A percentile compares a stretch with the other conserved stretches of the same genome.
Evolutionary conservation across 1,140 invertebrate species (phyloP).

Genomic region (Lepidurus arcticus): DNA sequence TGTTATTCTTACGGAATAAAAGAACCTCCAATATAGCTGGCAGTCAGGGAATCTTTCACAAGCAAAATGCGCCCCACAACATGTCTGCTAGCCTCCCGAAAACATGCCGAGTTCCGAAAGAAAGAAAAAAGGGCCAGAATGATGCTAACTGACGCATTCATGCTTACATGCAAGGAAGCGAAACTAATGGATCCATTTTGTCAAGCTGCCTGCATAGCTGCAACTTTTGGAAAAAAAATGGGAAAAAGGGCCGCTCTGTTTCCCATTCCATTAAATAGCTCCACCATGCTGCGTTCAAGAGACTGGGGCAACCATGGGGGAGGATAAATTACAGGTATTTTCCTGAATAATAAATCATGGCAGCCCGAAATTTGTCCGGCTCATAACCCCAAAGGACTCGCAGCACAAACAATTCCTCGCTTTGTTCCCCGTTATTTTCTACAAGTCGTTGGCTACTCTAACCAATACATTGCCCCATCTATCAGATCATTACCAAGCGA

Average conservation of each 20-base stretch:
- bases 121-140: background rate
- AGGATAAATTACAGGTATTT: constrained; percentile 22
- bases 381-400: background rate
- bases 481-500: too few species aligned
- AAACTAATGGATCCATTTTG: constrained; percentile 19
- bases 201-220: constrained; percentile 2
- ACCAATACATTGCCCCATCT: too few species aligned
- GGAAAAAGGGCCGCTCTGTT: background rate
- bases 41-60: background rate
- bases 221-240: background rate
- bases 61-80: background rate
- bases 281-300: background rate
- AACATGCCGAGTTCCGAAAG: background rate
- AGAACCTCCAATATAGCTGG: background rate
- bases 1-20: background rate
- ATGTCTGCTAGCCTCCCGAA: background rate
- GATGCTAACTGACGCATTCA: constrained; percentile 2
- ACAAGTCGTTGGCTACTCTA: background rate
- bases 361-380: constrained; percentile 2
- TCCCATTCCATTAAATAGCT: constrained; percentile 7
- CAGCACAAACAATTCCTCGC: background rate
- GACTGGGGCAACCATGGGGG: background rate
- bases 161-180: background rate
- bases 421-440: background rate
- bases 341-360: constrained; percentile 22